Evolutionary conservation across 1,140 invertebrate genomes (phyloP), one percentile per base, ranked within the genome.

Genomic region (Reticulitermes speratus): DNA sequence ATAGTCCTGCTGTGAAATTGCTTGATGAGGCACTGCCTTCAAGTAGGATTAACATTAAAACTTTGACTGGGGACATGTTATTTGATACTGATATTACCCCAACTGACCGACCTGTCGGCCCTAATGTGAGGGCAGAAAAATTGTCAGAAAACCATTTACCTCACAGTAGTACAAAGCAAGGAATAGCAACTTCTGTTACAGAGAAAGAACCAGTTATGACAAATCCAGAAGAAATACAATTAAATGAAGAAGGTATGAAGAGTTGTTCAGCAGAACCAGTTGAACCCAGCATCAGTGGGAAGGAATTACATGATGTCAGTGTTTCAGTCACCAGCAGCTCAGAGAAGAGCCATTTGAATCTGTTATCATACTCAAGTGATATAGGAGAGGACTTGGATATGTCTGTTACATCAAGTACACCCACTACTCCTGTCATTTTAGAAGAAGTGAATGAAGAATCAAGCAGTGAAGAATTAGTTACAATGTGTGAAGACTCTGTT

Each of bases 331-430:
- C 52, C 52, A 55, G 19, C 19, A 16, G 19, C 14, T 55, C 65
- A 9, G 65, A 75, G 8, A 75, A n/a, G 9, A 75, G 16, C n/a
- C n/a, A 30, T 8, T 30, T 75, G 25, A 75, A 75, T 16, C 25
- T 75, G 65, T 30, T 30, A 9, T 30, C 65, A 30, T 75, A 75
- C 65, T n/a, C 25, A 9, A 75, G 65, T 75, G 65, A 75, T 30
- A n/a, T 30, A 30, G 65, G 65, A 75, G 65, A 75, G 25, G 65
- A 75, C 65, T 75, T 75, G 65, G 65, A 75, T 75, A 75, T 75
- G 65, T 75, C 65, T 75, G 65, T 75, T 11, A 75, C 65, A n/a
- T 75, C 65, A 30, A 75, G 65, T 30, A 75, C n/a, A n/a, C 65
- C 65, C n/a, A 23, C 59, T 21, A 75, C 65, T 11, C 65, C 65